Evolutionary conservation across 2,113 vertebrate genomes (phyloP).

Genomic region (Boleophthalmus pectinirostris): DNA sequence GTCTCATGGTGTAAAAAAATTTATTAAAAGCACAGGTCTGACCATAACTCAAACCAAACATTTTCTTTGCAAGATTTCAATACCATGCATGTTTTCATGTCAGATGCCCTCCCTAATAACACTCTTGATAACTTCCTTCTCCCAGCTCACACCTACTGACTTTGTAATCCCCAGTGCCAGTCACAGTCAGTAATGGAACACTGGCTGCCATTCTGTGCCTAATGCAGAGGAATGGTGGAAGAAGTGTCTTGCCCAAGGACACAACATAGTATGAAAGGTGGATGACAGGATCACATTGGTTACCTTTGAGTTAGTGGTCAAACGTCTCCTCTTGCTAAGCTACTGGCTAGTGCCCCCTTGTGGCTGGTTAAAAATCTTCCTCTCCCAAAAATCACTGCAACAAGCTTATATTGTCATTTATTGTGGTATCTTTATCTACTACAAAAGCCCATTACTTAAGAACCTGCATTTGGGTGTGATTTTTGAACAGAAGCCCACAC

Average conservation of each 20-base stretch:
- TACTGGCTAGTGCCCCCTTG: constrained; percentile 1
- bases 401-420: neutral
- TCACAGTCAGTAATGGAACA: neutral
- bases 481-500: neutral
- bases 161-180: neutral
- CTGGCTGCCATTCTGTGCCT: neutral
- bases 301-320: neutral
- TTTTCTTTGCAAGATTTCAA: neutral
- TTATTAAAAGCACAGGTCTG: too few relatives aligned
- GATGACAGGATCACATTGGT: neutral
- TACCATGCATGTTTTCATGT: neutral
- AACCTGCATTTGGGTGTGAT: neutral
- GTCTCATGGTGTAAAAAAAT: too few relatives aligned
- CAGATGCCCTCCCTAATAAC: neutral
- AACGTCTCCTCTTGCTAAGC: neutral
- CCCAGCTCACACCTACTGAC: neutral
- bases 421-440: constrained; percentile 1
- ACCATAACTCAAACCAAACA: too few relatives aligned
- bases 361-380: neutral
- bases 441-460: neutral
- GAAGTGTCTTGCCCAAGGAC: neutral
- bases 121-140: neutral
- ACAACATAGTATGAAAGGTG: neutral
- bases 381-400: neutral
- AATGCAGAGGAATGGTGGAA: neutral